A percentile compares a stretch with the other conserved stretches of the same genome.
Evolutionary conservation across 2,113 vertebrate species (phyloP).

Genomic region (Callipepla californica): DNA sequence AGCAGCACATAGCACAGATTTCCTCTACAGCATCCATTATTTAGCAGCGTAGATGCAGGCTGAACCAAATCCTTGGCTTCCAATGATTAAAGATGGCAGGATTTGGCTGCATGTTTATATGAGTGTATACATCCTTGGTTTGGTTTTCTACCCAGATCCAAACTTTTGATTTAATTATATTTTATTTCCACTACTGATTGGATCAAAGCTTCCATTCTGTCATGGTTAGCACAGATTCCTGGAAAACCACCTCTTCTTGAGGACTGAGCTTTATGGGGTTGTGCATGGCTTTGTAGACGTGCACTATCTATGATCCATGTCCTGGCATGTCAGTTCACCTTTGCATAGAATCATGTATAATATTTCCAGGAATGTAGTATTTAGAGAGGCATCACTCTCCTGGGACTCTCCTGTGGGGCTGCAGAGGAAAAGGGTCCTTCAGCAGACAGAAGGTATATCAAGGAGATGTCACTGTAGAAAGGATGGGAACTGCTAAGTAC

Average conservation of each 20-base stretch:
- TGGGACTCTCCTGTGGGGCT: neutral
- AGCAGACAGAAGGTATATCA: neutral
- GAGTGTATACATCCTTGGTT: neutral
- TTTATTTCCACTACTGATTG: neutral
- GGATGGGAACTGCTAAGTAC: accelerated
- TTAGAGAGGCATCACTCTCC: neutral
- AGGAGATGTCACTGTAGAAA: neutral
- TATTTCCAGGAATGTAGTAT: neutral
- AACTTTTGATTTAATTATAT: neutral
- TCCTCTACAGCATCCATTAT: accelerated
- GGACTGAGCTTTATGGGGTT: neutral
- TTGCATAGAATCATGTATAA: neutral
- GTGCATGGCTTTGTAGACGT: accelerated
- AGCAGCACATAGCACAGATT: neutral
- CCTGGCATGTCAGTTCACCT: neutral
- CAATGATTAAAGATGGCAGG: neutral
- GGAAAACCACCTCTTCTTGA: neutral
- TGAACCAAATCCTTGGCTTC: neutral
- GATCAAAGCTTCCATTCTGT: neutral
- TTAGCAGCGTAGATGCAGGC: neutral
- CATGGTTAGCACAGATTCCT: neutral
- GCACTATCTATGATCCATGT: neutral
- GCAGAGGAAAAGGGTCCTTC: neutral
- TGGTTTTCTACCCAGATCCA: neutral
- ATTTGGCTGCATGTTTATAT: neutral